These are phyloP conservation scores for Bombus picipes DNA, from an alignment of 1,140 invertebrate species.

Conservation along the genomic window DNA sequence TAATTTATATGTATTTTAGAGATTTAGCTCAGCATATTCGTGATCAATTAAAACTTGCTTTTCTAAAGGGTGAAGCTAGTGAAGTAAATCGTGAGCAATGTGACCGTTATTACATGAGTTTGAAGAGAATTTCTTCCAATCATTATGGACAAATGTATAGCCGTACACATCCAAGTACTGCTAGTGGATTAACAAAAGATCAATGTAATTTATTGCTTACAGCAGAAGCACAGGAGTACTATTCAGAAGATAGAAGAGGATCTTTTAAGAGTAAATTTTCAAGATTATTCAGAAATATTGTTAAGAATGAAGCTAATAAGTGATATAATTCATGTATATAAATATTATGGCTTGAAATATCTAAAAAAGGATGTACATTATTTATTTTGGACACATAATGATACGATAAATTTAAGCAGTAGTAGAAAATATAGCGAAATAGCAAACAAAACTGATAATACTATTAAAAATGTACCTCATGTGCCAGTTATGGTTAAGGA, in stretches of 20 bases:
- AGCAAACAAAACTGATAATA: neutral
- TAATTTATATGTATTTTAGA: constrained; percentile 82
- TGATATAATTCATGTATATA: neutral
- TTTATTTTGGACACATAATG: constrained; percentile 6
- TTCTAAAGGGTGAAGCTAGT: constrained; percentile 84
- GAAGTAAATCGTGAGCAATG: constrained; percentile 84
- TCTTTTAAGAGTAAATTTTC: constrained; percentile 4
- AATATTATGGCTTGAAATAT: constrained; percentile 3
- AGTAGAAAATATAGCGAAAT: constrained; percentile 29
- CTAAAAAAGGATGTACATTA: neutral
- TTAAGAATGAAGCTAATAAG: neutral
- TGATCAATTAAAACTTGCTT: constrained; percentile 86
- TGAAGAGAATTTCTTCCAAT: constrained; percentile 88
- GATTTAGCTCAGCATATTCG: constrained; percentile 90
- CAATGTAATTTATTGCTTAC: constrained; percentile 88
- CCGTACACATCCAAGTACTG: constrained; percentile 83
- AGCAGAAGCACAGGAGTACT: constrained; percentile 86
- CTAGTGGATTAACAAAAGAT: constrained; percentile 87
- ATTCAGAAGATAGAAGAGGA: constrained; percentile 84
- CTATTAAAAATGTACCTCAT: constrained; percentile 79
- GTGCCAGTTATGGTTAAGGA: constrained; percentile 89
- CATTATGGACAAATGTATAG: constrained; percentile 87
- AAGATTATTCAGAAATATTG: neutral
- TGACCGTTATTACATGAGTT: constrained; percentile 85
- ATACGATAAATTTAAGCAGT: neutral